phyloP scores from a whole-genome alignment of 2,888 invertebrate species.

The Chouioia cunea region DNA sequence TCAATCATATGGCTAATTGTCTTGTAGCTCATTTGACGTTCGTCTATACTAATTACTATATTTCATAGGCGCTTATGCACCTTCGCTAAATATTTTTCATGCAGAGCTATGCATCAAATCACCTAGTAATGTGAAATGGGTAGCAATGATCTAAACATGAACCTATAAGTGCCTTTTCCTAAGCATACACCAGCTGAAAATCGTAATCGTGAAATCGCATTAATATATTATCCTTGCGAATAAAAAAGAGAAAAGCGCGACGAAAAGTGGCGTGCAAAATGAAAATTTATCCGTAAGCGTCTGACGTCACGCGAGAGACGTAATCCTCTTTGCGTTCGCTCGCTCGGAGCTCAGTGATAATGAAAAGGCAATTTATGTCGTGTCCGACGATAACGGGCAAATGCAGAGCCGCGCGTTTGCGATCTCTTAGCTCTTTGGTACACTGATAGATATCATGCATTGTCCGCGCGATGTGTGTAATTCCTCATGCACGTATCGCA shows the following conservation, averaged over 20 bases:
- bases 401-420: background rate
- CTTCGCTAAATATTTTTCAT: no score
- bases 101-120: no score
- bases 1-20: no score
- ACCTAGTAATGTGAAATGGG: background rate
- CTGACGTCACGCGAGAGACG: background rate
- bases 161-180: constrained; percentile 1
- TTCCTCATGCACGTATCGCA: no score
- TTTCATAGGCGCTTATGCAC: no score
- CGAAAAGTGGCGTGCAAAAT: constrained; percentile 35
- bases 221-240: constrained; percentile 4
- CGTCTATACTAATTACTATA: no score
- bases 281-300: constrained; percentile 39
- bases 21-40: no score
- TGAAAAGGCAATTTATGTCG: constrained; percentile 47
- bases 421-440: constrained; percentile 29
- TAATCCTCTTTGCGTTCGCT: constrained; percentile 34
- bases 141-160: constrained; percentile 4
- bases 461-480: no score
- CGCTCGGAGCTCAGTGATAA: constrained; percentile 35
- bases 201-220: background rate
- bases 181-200: background rate
- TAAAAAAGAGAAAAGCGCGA: background rate
- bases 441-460: constrained; percentile 35
- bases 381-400: constrained; percentile 40